Conservation (phyloP, 2,797 vertebrate genomes). For the Pantherophis vulpinus region DNA sequence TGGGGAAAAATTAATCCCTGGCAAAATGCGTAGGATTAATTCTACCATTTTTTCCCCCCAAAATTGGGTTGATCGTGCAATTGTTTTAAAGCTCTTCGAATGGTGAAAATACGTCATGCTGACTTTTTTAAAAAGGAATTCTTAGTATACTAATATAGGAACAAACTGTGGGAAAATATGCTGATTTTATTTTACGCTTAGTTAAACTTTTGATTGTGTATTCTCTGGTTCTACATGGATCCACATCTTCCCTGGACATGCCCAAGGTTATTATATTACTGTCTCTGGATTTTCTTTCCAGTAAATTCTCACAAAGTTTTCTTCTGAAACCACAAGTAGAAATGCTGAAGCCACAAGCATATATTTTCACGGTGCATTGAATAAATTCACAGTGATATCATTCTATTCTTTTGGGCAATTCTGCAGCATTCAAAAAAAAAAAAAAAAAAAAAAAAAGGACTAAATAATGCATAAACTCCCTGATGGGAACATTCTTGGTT, state of each 20-base stretch:
- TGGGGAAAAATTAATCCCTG: neutral
- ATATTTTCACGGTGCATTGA: too few relatives aligned
- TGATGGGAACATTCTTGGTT: neutral
- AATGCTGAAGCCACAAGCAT: neutral
- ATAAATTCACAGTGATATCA: neutral
- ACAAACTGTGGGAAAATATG: neutral
- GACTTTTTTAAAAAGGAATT: neutral
- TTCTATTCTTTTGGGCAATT: neutral
- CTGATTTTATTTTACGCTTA: neutral
- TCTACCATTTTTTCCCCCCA: neutral
- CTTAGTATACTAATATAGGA: neutral
- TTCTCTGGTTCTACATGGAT: neutral
- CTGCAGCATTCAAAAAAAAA: neutral
- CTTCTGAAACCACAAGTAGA: neutral
- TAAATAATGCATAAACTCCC: neutral
- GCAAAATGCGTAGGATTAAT: neutral
- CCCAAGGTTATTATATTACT: neutral
- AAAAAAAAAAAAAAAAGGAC: neutral
- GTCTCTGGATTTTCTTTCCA: neutral
- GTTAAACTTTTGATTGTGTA: neutral
- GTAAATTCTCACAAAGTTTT: neutral
- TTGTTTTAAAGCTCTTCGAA: neutral
- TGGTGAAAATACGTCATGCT: neutral
- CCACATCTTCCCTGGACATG: neutral
- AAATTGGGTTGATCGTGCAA: neutral